Evolutionary conservation across 2,888 invertebrate species (phyloP).

Genomic region (Pristionchus maxplancki): DNA sequence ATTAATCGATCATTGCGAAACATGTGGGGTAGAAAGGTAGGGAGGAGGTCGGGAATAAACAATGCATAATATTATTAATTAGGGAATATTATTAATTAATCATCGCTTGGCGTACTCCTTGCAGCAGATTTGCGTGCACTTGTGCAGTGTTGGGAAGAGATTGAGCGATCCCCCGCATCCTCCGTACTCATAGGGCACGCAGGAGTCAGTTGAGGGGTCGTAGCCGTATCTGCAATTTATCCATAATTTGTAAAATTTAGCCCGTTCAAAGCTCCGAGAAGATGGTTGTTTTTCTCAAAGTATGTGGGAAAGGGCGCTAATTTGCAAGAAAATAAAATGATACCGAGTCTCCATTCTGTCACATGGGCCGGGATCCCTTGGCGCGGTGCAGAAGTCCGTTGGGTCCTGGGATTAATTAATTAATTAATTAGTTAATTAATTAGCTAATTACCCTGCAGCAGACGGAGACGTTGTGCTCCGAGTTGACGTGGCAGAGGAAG

Average conservation of each 20-base stretch:
- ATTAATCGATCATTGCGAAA: no score
- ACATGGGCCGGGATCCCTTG: conserved; percentile 75
- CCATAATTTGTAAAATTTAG: no score
- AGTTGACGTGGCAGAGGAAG: conserved; percentile 75
- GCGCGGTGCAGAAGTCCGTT: conserved; percentile 73
- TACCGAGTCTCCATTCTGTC: conserved; percentile 47
- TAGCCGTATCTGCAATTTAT: conserved; percentile 69
- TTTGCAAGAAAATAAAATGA: not conserved
- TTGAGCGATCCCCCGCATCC: conserved; percentile 76
- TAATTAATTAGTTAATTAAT: no score
- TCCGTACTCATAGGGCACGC: conserved; percentile 74
- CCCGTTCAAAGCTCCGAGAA: no score
- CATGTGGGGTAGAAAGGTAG: no score
- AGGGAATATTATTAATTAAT: not conserved
- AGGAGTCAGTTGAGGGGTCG: conserved; percentile 70
- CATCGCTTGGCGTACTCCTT: conserved; percentile 66
- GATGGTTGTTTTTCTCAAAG: no score
- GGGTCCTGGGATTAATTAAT: conserved; percentile 68
- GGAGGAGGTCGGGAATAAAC: no score
- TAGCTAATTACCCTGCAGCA: conserved; percentile 77
- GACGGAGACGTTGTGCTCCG: conserved; percentile 71
- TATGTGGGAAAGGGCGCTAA: not conserved
- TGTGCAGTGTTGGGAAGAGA: conserved; percentile 73
- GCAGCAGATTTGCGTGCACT: conserved; percentile 76
- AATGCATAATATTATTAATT: no score